phyloP scores from a whole-genome alignment of 2,113 vertebrate species.

The Cinclus cinclus region DNA sequence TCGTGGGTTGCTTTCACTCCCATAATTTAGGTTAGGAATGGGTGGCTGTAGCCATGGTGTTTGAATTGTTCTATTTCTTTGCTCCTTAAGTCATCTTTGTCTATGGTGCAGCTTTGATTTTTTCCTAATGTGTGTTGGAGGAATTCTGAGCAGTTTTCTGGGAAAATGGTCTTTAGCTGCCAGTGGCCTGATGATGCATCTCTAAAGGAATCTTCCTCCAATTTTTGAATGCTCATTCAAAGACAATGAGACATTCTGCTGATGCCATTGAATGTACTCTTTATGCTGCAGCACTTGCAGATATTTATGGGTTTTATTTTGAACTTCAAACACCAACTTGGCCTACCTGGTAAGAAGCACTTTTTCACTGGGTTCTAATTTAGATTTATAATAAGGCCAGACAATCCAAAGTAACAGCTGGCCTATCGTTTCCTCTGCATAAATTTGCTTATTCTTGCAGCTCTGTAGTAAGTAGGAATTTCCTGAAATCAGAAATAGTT shows the following conservation, averaged over 20 bases:
- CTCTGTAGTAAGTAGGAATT: background rate
- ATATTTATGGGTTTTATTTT: background rate
- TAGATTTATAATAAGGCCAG: background rate
- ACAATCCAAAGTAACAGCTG: background rate
- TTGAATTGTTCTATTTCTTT: background rate
- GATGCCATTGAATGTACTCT: background rate
- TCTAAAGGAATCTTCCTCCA: background rate
- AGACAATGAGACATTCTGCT: background rate
- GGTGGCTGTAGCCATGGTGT: background rate
- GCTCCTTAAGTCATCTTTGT: background rate
- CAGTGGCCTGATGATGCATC: background rate
- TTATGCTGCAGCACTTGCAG: background rate
- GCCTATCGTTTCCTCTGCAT: background rate
- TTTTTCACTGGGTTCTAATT: background rate
- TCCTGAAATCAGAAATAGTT: background rate
- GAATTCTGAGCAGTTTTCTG: conserved; percentile 40
- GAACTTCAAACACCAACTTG: background rate
- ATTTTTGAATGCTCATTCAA: background rate
- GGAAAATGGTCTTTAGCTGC: background rate
- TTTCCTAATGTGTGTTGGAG: background rate
- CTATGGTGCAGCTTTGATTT: background rate
- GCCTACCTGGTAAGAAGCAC: background rate
- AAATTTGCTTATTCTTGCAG: background rate
- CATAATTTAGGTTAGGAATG: background rate
- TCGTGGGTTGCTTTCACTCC: background rate